Evolutionary conservation across 2,113 vertebrate genomes (phyloP), one percentile per base, ranked within the genome.

Genomic region (Platichthys flesus): DNA sequence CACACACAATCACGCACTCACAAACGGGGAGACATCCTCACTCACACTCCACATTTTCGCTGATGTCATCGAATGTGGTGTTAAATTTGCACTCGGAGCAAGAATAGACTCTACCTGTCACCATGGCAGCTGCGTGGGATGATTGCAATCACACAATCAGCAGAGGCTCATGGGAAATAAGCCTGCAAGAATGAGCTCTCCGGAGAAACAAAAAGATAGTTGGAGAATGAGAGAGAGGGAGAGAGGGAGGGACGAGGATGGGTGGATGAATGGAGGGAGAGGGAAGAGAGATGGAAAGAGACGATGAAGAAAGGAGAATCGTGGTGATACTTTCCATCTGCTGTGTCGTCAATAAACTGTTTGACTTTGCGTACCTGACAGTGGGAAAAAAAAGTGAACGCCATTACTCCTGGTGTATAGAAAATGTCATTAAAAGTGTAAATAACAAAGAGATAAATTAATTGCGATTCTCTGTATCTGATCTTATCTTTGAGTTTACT

Each of bases 71-170:
- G 88, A 80, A 84, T 82, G 74, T 56, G 57, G n/a, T 79, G 69
- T 83, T 81, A 77, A 88, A 88, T 82, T 84, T 83, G 84, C 69
- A 51, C 81, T 79, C 55, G 3, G 76, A 82, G 85, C 85, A 79
- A 56, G 79, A 77, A 81, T 52, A 76, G 63, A 18, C 74, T 47
- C 71, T 66, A 88, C 81, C 86, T 87, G 86, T 90, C 90, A 76
- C 89, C 83, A 85, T 83, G 85, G 89, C 81, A 90, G 85, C 86
- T 87, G 83, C 52, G 60, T 76, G 71, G 76, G 76, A 74, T 86
- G 89, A 92, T 90, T 90, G 79, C 84, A 90, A 91, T 93, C 89
- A 85, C 66, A 67, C 79, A 83, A 85, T 88, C 75, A 85, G 66
- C 28, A 1, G 69, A 59, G 80, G 88, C 87, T 92, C 71, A 23